Evolutionary conservation across 2,888 invertebrate species (phyloP), one percentile per base, ranked within the genome.

Genomic region (Polydesmus complanatus): DNA sequence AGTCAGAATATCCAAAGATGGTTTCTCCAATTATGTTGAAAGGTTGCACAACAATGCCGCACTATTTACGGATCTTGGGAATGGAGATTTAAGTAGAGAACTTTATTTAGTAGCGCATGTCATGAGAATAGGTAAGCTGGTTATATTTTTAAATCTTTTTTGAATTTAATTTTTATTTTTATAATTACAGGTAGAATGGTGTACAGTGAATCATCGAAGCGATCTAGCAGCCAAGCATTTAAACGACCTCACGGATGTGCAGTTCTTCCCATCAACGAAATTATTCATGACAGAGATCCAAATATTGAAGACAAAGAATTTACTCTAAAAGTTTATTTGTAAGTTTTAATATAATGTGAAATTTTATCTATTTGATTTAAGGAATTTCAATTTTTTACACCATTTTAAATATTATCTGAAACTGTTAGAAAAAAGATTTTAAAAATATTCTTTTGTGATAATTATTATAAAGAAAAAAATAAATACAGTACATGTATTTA

Each of bases 101-200:
- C 78, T 93, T 25, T 92, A 86, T 78, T 78, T 95, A 66, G 85
- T 94, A 37, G 89, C 89, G 64, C 90, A 92, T 74, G 88, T 94
- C 54, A 86, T 92, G 77, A 81, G 94, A 57, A 85, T 91, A 59
- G 94, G 94, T 72, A 65, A 67, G 11, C 5, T 54, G 8, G 19
- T 8, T 27, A 22, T 27, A 54, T 49, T 19, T 53, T 58, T 54
- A 27, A n/a, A 27, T 60, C 14, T 27, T 2, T 27, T 55, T 52
- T 52, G 18, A 11, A 27, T 25, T 56, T 22, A 47, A 8, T 14
- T 1, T 2, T 27, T 2, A 37, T 5, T 49, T 22, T 3, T 27
- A 49, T 62, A 58, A 60, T 64, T 65, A 5, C 65, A 73, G 73
- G 73, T 1, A 81, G 86, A 69, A 89, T 91, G 81, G 80, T 88